Evolutionary conservation across 2,113 vertebrate species (phyloP).

Genomic region (Xiphophorus couchianus): DNA sequence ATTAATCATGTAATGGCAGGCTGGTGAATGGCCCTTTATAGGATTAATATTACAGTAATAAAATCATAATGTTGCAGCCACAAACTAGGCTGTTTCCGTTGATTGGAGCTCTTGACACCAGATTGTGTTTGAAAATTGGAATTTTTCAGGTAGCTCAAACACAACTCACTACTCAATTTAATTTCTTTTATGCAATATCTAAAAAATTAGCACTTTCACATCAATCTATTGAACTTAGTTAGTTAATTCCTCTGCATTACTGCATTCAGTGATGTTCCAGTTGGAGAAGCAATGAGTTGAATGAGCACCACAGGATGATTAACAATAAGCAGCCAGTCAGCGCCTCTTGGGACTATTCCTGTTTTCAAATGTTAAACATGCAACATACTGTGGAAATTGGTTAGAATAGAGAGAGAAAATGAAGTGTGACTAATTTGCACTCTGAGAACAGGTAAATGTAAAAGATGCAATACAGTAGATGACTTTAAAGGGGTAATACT

Average conservation of each 20-base stretch:
- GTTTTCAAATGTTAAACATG: too few relatives aligned
- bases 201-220: neutral
- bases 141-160: neutral
- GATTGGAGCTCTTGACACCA: neutral
- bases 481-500: neutral
- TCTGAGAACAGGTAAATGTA: neutral
- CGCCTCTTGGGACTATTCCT: too few relatives aligned
- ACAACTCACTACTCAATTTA: neutral
- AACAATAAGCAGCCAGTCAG: too few relatives aligned
- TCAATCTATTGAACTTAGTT: neutral
- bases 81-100: neutral
- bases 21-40: neutral
- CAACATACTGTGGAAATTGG: neutral
- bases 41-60: constrained; percentile 4
- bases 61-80: neutral
- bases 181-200: neutral
- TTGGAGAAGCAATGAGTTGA: neutral
- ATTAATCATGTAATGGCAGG: constrained; percentile 25
- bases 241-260: neutral
- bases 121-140: neutral
- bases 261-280: neutral
- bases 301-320: too few relatives aligned
- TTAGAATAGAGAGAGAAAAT: neutral
- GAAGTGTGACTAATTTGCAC: neutral
- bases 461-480: neutral